Evolutionary conservation across 1,140 invertebrate genomes (phyloP), one percentile per base, ranked within the genome.

Genomic region (Theocolax elegans): DNA sequence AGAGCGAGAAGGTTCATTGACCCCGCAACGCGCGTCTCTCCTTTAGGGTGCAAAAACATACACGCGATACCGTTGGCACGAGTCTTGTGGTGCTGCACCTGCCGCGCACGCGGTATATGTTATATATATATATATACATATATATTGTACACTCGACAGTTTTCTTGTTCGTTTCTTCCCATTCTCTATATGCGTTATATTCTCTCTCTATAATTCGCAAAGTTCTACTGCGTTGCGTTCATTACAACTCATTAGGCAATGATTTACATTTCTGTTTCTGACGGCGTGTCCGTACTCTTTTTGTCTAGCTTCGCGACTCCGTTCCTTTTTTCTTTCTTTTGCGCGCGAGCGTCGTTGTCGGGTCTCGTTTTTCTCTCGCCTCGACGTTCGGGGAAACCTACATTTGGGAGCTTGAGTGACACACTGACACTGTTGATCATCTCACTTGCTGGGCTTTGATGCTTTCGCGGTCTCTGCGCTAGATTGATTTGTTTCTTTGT

Each of bases 51-150:
- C 79, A 84, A 83, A 83, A 84, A 83, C 80, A 75, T 79, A 81
- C 81, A 82, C 79, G 83, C 79, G 82, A 82, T 84, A 80, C 81
- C 80, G 82, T 82, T 83, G 80, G 78, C 78, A 80, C 79, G 77
- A 78, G 79, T 76, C 77, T n/a, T 71, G 74, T n/a, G 42, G 70
- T 63, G 4, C 17, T 73, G 76, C 75, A 80, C 77, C 78, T 77
- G 75, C 67, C n/a, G 38, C 38, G 31, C 38, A 6, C 38, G 40
- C 60, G 40, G 35, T n/a, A 10, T 44, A 44, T 15, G 10, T n/a
- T 35, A 35, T 35, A 35, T 35, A 35, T 35, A 35, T 35, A 35
- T 35, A 35, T 35, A 35, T 35, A 35, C 4, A 35, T 35, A 35
- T 35, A 35, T 44, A 17, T 12, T 19, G 48, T 68, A 25, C 58